Base-by-base conservation (phyloP, 2,113 vertebrate genomes). In the Gymnogyps californianus region DNA sequence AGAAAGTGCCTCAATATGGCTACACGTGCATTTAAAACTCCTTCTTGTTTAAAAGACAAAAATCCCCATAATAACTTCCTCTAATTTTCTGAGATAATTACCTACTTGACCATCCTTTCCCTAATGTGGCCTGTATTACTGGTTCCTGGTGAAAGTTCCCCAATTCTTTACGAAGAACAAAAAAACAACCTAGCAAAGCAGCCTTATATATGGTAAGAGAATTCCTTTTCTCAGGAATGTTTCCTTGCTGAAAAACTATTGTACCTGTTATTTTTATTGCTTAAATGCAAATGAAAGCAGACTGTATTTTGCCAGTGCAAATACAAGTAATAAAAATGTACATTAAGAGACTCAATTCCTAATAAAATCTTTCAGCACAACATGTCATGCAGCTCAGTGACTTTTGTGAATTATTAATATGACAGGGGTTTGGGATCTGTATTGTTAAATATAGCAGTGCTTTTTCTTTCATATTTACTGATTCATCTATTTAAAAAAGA, bases 401-500 rank as follows among this genome's bases (percentile, higher is more conserved):
- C 81, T 94, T 96, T 7, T 83, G 47, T 95, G 77, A 95, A 88
- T 97, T 94, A 89, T 81, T 95, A 78, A 80, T 96, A 40, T 71
- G 76, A 62, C 51, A 79, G 49, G 3, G 51, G 4, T 84, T 87
- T 94, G 79, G n/a, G 32, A 79, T 88, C 83, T 85, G 14, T 85
- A 20, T 54, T 89, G 57, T 82, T 91, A 79, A 90, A 82, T 81
- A 36, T 34, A 49, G 46, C 57, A 34, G 28, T 66, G 29, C 5
- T 77, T 77, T 77, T 66, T 55, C 54, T 90, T 85, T 94, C 52
- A 18, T 86, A 76, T 38, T 88, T 65, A 46, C 26, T 18, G 59
- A 81, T 87, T 49, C n/a, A 64, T 87, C 55, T 84, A 28, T 80
- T 93, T 16, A 13, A 64, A 74, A 88, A 71, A 66, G 21, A 77